Evolutionary conservation across 2,888 invertebrate genomes (phyloP).

Genomic region (Volucella bombylans): DNA sequence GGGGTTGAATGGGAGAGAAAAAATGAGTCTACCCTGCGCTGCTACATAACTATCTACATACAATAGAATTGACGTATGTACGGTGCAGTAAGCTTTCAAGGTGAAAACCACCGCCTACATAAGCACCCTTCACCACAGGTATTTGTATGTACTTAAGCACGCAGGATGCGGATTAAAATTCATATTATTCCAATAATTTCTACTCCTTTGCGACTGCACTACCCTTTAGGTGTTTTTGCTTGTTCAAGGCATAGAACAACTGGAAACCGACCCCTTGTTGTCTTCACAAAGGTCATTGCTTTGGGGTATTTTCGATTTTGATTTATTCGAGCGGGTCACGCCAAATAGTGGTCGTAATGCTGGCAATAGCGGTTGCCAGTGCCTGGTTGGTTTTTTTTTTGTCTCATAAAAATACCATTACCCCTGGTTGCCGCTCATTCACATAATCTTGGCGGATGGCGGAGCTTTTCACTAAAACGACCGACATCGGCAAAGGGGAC

Average conservation of each 20-base stretch:
- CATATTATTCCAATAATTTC: conserved; percentile 69
- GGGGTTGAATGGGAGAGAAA: conserved; percentile 1
- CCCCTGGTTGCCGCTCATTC: conserved; percentile 14
- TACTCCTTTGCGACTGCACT: not conserved
- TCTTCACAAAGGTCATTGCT: conserved; percentile 68
- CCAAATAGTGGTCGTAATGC: conserved; percentile 42
- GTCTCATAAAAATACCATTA: conserved; percentile 21
- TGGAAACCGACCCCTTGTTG: not conserved
- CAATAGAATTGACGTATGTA: conserved; percentile 35
- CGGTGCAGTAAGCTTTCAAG: conserved; percentile 51
- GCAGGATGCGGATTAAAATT: conserved; percentile 69
- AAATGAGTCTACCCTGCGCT: conserved; percentile 45
- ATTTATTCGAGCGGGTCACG: conserved; percentile 67
- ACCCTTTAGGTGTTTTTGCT: not conserved
- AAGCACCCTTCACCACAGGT: conserved; percentile 19
- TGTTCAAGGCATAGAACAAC: no score
- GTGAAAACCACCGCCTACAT: conserved; percentile 25
- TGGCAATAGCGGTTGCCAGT: not conserved
- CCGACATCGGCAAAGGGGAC: conserved; percentile 2
- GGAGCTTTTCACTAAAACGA: conserved; percentile 22
- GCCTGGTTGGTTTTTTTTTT: not conserved
- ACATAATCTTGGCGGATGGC: conserved; percentile 7
- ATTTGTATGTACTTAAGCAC: conserved; percentile 51
- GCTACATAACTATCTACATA: conserved; percentile 50
- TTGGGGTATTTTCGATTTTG: conserved; percentile 64